Evolutionary conservation across 2,113 vertebrate species (phyloP).

Genomic region (Oriolus oriolus): DNA sequence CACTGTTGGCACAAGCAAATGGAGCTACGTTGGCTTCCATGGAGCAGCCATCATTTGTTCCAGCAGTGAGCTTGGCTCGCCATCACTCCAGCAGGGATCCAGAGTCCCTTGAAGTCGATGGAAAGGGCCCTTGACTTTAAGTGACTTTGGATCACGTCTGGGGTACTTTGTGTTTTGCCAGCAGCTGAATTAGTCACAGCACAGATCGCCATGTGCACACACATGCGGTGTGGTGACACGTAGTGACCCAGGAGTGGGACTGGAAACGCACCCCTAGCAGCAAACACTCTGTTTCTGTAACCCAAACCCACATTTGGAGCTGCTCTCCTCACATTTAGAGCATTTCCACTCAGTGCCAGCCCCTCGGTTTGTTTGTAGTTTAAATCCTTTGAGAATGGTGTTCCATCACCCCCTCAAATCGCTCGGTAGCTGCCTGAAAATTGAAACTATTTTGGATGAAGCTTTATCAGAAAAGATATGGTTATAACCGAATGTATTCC

Average conservation of each 20-base stretch:
- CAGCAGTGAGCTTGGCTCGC: not conserved
- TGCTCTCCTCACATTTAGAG: slow-evolving; percentile 9
- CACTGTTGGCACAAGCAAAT: not conserved
- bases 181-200: not conserved
- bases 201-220: not conserved
- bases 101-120: not conserved
- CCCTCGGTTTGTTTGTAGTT: not conserved
- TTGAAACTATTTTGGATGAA: slow-evolving; percentile 26
- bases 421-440: not conserved
- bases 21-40: not conserved
- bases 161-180: not conserved
- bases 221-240: not conserved
- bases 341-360: not conserved
- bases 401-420: not conserved
- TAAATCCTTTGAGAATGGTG: not conserved
- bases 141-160: not conserved
- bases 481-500: not conserved
- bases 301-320: not conserved
- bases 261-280: not conserved
- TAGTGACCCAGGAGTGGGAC: not conserved
- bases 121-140: not conserved
- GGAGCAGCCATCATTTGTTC: not conserved
- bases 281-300: slow-evolving; percentile 21
- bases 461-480: not conserved
- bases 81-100: not conserved